Conservation (phyloP, 2,888 invertebrate species). For the Caenorhabditis angaria region DNA sequence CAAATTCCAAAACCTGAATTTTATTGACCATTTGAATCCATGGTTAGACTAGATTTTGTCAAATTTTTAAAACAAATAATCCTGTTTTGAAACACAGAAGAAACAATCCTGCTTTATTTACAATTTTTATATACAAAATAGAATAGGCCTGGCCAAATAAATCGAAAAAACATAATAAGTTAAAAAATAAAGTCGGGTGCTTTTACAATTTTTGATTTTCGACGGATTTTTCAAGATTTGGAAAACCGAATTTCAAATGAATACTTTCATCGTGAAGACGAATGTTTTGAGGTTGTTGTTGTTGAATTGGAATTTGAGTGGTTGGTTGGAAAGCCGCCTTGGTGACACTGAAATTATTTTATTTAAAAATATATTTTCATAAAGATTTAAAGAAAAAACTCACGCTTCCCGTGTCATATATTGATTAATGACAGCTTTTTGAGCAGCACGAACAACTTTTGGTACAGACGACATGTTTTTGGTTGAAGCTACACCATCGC, state of each 20-base stretch:
- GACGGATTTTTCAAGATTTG: conserved; percentile 24
- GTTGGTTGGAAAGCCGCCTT: conserved; percentile 32
- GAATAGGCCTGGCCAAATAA: too few species aligned
- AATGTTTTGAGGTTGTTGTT: conserved; percentile 12
- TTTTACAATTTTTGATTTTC: conserved; percentile 5
- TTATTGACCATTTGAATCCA: too few species aligned
- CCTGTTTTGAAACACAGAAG: too few species aligned
- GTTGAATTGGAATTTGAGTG: not conserved
- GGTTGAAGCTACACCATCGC: conserved; percentile 15
- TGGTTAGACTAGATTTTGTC: not conserved
- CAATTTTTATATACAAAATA: not conserved
- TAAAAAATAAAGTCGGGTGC: not conserved
- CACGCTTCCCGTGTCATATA: conserved; percentile 45
- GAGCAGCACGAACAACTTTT: conserved; percentile 35
- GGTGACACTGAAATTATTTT: conserved; percentile 31
- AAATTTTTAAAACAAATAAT: not conserved
- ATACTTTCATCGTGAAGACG: conserved; percentile 37
- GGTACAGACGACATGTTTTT: conserved; percentile 32
- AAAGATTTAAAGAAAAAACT: conserved; percentile 11
- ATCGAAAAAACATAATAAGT: not conserved
- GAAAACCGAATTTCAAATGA: conserved; percentile 40
- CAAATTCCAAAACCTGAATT: too few species aligned
- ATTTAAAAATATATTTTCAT: not conserved
- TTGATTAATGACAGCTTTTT: conserved; percentile 37
- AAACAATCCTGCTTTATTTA: not conserved